Conservation (phyloP, 2,113 vertebrate genomes). For the Murina feae region DNA sequence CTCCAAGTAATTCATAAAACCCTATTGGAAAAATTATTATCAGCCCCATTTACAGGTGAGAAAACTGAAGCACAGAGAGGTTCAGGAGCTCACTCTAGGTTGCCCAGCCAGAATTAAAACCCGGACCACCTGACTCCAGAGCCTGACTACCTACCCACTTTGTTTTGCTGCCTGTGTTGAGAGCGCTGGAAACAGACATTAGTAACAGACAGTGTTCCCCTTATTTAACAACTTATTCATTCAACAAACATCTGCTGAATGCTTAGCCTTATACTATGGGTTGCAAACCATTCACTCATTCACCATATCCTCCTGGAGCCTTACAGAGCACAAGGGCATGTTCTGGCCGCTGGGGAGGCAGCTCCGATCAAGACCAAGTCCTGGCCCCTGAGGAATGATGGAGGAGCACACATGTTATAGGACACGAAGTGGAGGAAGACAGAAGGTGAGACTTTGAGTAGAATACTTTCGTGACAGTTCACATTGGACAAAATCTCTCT, state of each 20-base stretch:
- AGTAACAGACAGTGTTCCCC: background rate
- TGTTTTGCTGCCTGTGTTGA: background rate
- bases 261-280: background rate
- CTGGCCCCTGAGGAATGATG: background rate
- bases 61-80: background rate
- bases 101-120: background rate
- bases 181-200: background rate
- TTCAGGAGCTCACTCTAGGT: background rate
- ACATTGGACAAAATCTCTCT: background rate
- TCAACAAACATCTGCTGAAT: background rate
- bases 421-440: background rate
- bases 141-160: background rate
- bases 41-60: background rate
- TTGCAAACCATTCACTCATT: background rate
- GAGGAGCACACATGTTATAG: background rate
- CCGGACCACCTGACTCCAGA: background rate
- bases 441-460: conserved; percentile 5
- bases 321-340: background rate
- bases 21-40: conserved; percentile 1
- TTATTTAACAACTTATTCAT: background rate
- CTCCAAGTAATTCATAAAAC: background rate
- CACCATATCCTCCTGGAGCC: background rate
- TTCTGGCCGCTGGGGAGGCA: background rate
- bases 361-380: background rate
- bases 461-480: background rate